These are phyloP conservation scores for Sphaerophoria taeniata DNA, from an alignment of 2,888 invertebrate genomes.

Conservation along the genomic window DNA sequence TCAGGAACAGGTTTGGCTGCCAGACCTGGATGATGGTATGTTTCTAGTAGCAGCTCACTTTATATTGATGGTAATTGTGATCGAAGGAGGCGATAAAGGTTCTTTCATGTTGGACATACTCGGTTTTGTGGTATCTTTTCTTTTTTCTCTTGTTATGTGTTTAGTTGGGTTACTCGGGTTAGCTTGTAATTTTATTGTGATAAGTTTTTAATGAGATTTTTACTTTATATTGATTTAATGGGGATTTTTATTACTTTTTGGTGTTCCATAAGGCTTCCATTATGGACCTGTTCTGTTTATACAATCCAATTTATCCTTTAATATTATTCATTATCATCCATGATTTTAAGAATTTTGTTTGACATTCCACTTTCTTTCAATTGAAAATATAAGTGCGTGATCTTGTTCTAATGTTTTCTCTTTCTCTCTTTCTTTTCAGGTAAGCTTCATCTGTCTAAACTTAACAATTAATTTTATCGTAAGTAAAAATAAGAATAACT, in stretches of 20 bases:
- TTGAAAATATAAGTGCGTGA: not conserved
- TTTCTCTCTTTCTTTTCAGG: constrained; percentile 53
- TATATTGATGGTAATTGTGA: constrained; percentile 51
- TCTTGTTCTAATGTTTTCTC: constrained; percentile 25
- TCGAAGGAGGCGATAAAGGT: constrained; percentile 41
- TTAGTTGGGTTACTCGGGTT: constrained; percentile 46
- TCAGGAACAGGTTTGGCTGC: constrained; percentile 44
- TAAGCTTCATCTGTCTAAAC: constrained; percentile 39
- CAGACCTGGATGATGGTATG: not conserved
- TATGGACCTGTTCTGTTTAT: constrained; percentile 44
- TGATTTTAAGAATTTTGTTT: constrained; percentile 40
- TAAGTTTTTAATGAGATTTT: constrained; percentile 64
- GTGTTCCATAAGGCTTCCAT: constrained; percentile 39
- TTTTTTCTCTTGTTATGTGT: not conserved
- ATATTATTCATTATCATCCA: constrained; percentile 41
- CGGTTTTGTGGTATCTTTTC: not conserved
- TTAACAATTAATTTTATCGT: constrained; percentile 18
- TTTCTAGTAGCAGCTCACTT: constrained; percentile 59
- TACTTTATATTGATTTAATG: constrained; percentile 6
- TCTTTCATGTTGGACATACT: constrained; percentile 12
- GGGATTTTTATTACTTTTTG: constrained; percentile 24
- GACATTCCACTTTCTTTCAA: constrained; percentile 13
- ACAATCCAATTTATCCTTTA: constrained; percentile 14
- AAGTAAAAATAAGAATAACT: constrained; percentile 28
- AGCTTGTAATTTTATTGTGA: constrained; percentile 69